Base-by-base conservation (phyloP, 2,797 vertebrate species). In the Megaceryle alcyon region DNA sequence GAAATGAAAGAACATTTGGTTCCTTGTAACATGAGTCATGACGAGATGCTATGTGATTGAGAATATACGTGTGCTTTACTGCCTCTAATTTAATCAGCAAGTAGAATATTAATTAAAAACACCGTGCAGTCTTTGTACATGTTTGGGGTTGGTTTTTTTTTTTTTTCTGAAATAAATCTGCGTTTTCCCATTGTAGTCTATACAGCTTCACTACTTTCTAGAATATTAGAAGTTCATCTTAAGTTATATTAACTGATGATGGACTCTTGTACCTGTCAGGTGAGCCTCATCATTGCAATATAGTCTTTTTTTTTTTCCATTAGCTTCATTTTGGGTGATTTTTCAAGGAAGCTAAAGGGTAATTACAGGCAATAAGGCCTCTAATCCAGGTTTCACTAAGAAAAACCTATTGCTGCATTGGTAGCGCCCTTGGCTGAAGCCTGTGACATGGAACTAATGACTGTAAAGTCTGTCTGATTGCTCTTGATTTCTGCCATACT, bases 21-120 rank as follows among this genome's bases (percentile, higher is more conserved):
- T 96, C 92, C 35, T 86, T 86, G 53, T 80, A 71, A 86, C n/a
- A 43, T 95, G 91, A 94, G 69, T 94, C 88, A 95, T 16, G 9
- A 65, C 63, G 86, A 86, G 60, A 48, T 85, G 88, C 51, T 90
- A 23, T 56, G 82, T 75, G 83, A 89, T 89, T 69, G 82, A 83
- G 90, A 85, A 46, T 89, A 65, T 90, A 76, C 2, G 3, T 85
- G 57, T 80, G 64, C 65, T 85, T 92, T 91, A 90, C 84, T 96
- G 81, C 64, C 66, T 97, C 65, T 53, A 65, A 57, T 93, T 95
- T 92, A 91, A 90, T 92, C 65, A 72, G 90, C 8, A 29, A 94
- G 90, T 78, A 83, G 86, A 92, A 69, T 63, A 85, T 73, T 92
- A 78, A 70, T 89, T 87, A 75, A 87, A 90, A 93, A 69, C 0